Evolutionary conservation across 1,140 invertebrate species (phyloP).

Genomic region (Polyergus mexicanus): DNA sequence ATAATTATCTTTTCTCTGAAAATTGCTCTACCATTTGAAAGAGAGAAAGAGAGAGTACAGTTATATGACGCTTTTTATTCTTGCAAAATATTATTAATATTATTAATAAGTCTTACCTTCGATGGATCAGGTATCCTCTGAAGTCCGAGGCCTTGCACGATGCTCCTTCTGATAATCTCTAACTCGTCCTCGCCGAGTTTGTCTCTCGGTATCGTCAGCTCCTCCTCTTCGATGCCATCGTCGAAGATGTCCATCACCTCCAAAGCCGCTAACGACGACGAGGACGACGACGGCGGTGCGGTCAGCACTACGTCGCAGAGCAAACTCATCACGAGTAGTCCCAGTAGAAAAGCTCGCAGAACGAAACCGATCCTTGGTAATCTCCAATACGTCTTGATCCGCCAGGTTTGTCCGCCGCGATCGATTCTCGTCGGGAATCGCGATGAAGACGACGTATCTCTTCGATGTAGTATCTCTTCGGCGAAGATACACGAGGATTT

Average conservation of each 20-base stretch:
- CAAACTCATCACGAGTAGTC: slow-evolving; percentile 44
- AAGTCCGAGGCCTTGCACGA: slow-evolving; percentile 84
- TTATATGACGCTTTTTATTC: background rate
- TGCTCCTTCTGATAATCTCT: slow-evolving; percentile 83
- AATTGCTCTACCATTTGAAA: background rate
- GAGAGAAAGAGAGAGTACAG: background rate
- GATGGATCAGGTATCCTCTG: slow-evolving; percentile 84
- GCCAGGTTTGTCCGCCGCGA: background rate
- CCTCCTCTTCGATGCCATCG: slow-evolving; percentile 49
- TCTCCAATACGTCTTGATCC: background rate
- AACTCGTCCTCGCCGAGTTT: slow-evolving; percentile 75
- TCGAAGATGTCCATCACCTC: slow-evolving; percentile 33
- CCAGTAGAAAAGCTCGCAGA: slow-evolving; percentile 45
- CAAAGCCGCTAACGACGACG: background rate
- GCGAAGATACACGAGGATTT: background rate
- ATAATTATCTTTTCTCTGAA: background rate
- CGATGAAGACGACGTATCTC: background rate
- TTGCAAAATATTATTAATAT: background rate
- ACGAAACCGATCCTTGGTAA: background rate
- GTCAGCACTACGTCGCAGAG: slow-evolving; percentile 44
- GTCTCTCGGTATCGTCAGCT: slow-evolving; percentile 40
- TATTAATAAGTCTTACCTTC: slow-evolving; percentile 77
- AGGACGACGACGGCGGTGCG: slow-evolving; percentile 21
- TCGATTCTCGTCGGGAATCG: slow-evolving; percentile 24
- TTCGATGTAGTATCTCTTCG: background rate